A percentile compares a stretch with the other conserved stretches of the same genome.
These are phyloP conservation scores for Psophia crepitans DNA, from an alignment of 2,113 vertebrate genomes.

Conservation along the genomic window DNA sequence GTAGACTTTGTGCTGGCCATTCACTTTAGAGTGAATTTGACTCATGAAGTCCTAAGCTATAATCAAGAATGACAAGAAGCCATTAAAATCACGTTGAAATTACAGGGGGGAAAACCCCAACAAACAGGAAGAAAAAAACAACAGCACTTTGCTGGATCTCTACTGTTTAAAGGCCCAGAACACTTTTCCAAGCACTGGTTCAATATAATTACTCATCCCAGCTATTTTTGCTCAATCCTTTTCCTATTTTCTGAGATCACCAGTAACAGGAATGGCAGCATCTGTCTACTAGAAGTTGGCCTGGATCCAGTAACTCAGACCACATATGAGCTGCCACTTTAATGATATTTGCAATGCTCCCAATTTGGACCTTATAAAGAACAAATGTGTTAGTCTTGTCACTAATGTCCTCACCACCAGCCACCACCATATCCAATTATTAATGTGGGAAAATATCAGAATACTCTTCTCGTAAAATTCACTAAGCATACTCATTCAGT, in stretches of 20 bases:
- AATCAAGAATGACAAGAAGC: not conserved
- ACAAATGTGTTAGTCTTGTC: not conserved
- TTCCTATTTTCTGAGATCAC: not conserved
- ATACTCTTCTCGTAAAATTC: not conserved
- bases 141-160: not conserved
- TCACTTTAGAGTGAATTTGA: not conserved
- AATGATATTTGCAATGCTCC: not conserved
- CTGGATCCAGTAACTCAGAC: not conserved
- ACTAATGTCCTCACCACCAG: not conserved
- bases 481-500: constrained; percentile 74
- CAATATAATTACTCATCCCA: not conserved
- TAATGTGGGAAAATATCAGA: not conserved
- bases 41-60: not conserved
- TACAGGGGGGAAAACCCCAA: not conserved
- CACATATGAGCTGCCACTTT: not conserved
- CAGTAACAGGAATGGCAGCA: not conserved
- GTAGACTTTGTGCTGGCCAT: not conserved
- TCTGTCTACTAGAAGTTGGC: not conserved
- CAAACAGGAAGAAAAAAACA: not conserved
- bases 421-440: not conserved
- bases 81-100: not conserved
- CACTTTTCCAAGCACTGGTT: not conserved
- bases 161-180: not conserved
- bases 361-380: not conserved
- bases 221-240: not conserved